phyloP scores from a whole-genome alignment of 1,140 invertebrate species.

The Stenopsyche tienmushanensis region DNA sequence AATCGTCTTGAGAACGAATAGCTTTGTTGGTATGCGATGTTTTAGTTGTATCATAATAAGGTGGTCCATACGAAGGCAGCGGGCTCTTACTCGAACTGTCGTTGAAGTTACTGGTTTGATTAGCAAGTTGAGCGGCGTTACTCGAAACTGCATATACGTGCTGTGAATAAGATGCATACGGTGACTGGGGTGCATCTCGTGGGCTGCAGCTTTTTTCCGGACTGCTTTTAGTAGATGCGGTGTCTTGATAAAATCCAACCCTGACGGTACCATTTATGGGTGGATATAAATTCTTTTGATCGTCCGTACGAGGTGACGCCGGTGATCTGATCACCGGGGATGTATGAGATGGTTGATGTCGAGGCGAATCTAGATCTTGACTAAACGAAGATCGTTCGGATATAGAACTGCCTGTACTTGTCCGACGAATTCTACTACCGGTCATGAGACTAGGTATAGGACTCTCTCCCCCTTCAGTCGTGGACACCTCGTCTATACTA shows the following conservation, averaged over 20 bases:
- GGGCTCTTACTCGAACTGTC: slow-evolving; percentile 52
- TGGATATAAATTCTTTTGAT: slow-evolving; percentile 64
- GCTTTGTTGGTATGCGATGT: slow-evolving; percentile 47
- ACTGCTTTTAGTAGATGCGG: slow-evolving; percentile 68
- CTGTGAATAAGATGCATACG: slow-evolving; percentile 63
- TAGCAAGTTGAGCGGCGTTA: slow-evolving; percentile 37
- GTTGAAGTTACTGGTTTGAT: slow-evolving; percentile 45
- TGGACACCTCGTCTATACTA: slow-evolving; percentile 46
- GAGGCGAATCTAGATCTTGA: slow-evolving; percentile 70
- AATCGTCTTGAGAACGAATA: slow-evolving; percentile 47
- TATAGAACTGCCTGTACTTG: slow-evolving; percentile 70
- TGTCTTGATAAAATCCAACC: slow-evolving; percentile 78
- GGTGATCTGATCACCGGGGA: slow-evolving; percentile 64
- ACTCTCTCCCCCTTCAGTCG: slow-evolving; percentile 52
- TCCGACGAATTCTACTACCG: slow-evolving; percentile 59
- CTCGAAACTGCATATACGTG: slow-evolving; percentile 61
- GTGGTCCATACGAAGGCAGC: slow-evolving; percentile 50
- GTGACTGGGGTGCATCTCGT: slow-evolving; percentile 60
- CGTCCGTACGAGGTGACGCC: slow-evolving; percentile 59
- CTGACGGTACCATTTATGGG: slow-evolving; percentile 71
- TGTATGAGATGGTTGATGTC: slow-evolving; percentile 65
- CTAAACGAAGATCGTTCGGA: slow-evolving; percentile 74
- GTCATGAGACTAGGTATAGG: slow-evolving; percentile 46
- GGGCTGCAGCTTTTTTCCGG: slow-evolving; percentile 72
- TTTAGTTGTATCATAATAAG: slow-evolving; percentile 58